phyloP scores from a whole-genome alignment of 2,797 vertebrate genomes.

The Parotocinclus haroldoi region DNA sequence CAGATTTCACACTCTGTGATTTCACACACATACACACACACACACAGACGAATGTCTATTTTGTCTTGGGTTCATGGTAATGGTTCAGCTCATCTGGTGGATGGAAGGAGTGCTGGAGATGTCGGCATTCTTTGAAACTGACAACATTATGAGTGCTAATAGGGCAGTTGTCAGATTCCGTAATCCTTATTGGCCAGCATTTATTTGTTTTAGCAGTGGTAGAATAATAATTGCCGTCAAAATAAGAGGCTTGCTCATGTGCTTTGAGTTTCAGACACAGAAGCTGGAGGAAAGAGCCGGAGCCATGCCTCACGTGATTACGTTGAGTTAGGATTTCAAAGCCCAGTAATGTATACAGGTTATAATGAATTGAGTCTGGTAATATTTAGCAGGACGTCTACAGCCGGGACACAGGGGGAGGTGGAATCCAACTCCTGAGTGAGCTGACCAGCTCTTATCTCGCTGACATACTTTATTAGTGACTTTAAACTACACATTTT shows the following conservation, averaged over 20 bases:
- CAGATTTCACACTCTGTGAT: background rate
- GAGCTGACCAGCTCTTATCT: slow-evolving; percentile 17
- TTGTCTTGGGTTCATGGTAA: background rate
- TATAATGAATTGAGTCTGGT: slow-evolving; percentile 40
- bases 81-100: background rate
- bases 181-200: slow-evolving; percentile 12
- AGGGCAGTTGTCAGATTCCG: slow-evolving; percentile 1
- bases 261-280: slow-evolving; percentile 37
- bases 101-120: background rate
- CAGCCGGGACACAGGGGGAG: slow-evolving; percentile 24
- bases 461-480: background rate
- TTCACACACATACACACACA: background rate
- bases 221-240: slow-evolving; percentile 44
- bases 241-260: slow-evolving; percentile 38
- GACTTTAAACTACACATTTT: no score
- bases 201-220: slow-evolving; percentile 35
- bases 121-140: background rate
- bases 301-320: slow-evolving; percentile 30
- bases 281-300: slow-evolving; percentile 24
- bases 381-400: slow-evolving; percentile 32
- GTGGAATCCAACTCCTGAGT: slow-evolving; percentile 17
- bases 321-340: slow-evolving; percentile 43
- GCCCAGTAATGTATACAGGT: slow-evolving; percentile 27
- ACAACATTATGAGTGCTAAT: background rate
- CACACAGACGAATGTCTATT: background rate